Base-by-base conservation (phyloP, 2,113 vertebrate species). In the Chrysemys picta region DNA sequence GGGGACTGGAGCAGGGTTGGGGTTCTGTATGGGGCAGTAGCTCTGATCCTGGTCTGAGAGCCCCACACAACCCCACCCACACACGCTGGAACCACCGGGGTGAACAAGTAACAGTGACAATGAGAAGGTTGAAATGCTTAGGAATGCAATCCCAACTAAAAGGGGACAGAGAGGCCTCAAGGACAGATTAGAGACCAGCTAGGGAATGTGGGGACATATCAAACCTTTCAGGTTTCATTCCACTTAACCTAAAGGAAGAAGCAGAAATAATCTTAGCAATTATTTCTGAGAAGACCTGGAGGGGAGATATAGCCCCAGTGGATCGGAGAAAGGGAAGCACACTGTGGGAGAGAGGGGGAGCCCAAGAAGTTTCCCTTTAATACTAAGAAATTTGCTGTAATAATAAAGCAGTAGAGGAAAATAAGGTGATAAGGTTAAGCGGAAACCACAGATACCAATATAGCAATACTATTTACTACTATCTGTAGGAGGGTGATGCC, bases 401-500 rank as follows among this genome's bases (percentile, higher is more conserved):
- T n/a, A 22, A 54, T 81, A 31, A 8, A 91, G 35, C 47, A 80
- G 19, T 25, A 93, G 45, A 83, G 10, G 50, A 47, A 80, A 27
- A 35, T 49, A 9, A 83, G 6, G 17, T 11, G 82, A 49, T 49
- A 80, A n/a, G 27, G 14, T 31, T 17, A 17, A 57, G 1, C 45
- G 10, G 31, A 87, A 90, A 89, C 47, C 31, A 82, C 88, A 95
- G 22, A 47, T n/a, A 1, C 24, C 24, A 2, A 3, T 90, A 87
- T 95, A 52, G 45, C n/a, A 35, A 53, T 38, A 69, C 57, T 59
- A n/a, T n/a, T 69, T 69, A n/a, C 17, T 69, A n/a, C 13, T 69
- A 9, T 19, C 21, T 69, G 35, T n/a, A 35, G n/a, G 35, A 69
- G 8, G 12, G 59, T 5, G 13, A 12, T 0, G 1, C 14, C 52